A percentile compares a stretch with the other conserved stretches of the same genome.
These are phyloP conservation scores for Leucoma salicis DNA, from an alignment of 2,888 invertebrate species.

Conservation along the genomic window DNA sequence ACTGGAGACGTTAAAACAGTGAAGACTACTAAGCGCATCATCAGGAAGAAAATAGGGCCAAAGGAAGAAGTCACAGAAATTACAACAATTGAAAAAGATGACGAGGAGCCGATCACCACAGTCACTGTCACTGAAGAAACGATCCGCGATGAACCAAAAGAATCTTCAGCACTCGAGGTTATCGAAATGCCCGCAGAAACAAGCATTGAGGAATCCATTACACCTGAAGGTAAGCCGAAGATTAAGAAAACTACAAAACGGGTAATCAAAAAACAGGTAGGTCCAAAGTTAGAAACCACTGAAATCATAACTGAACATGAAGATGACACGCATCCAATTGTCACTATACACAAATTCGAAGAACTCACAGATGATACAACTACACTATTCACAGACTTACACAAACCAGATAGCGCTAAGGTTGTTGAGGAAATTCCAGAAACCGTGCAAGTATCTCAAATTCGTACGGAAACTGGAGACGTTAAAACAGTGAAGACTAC, in stretches of 20 bases:
- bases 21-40: slow-evolving; percentile 37
- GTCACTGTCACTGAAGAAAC: slow-evolving; percentile 28
- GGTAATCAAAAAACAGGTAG: slow-evolving; percentile 22
- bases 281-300: slow-evolving; percentile 17
- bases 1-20: slow-evolving; percentile 34
- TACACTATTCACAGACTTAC: slow-evolving; percentile 3
- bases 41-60: slow-evolving; percentile 42
- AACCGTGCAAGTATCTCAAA: slow-evolving; percentile 7
- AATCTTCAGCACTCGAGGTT: slow-evolving; percentile 57
- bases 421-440: slow-evolving; percentile 11
- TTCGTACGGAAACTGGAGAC: slow-evolving; percentile 13
- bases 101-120: slow-evolving; percentile 37
- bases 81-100: slow-evolving; percentile 51
- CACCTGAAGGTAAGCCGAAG: slow-evolving; percentile 52
- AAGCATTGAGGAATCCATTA: slow-evolving; percentile 36
- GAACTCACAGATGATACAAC: slow-evolving; percentile 9
- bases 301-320: slow-evolving; percentile 32
- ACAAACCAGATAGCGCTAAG: slow-evolving; percentile 27
- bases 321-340: slow-evolving; percentile 14
- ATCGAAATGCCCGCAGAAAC: slow-evolving; percentile 43
- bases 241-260: slow-evolving; percentile 33
- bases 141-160: slow-evolving; percentile 43
- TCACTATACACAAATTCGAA: slow-evolving; percentile 6
- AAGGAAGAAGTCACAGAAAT: slow-evolving; percentile 32
- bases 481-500: slow-evolving; percentile 23